Conservation (phyloP, 2,113 vertebrate genomes). For the Psilopogon haemacephalus region DNA sequence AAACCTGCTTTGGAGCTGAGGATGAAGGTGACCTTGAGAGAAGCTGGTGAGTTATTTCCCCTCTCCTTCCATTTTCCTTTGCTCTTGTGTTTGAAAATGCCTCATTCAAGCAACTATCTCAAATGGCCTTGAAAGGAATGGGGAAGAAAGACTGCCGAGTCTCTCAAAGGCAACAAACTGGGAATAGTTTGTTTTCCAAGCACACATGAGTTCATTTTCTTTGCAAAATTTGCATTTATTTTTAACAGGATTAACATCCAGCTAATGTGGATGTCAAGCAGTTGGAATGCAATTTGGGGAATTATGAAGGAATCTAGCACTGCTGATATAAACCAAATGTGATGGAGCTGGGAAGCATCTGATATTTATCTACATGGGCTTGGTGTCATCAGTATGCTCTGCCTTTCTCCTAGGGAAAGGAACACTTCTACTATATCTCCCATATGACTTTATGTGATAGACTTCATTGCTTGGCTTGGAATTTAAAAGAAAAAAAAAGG, state of each 20-base stretch:
- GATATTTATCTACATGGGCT: slow-evolving; percentile 48
- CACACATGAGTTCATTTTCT: slow-evolving; percentile 48
- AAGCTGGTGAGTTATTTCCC: background rate
- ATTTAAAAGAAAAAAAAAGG: background rate
- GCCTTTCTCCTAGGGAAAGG: background rate
- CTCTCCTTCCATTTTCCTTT: background rate
- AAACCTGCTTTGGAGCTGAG: background rate
- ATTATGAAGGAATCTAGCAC: slow-evolving; percentile 58
- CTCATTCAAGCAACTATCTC: background rate
- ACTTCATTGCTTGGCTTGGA: background rate
- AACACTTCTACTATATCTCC: background rate
- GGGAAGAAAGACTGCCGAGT: background rate
- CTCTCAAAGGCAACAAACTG: slow-evolving; percentile 6
- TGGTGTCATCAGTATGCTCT: slow-evolving; percentile 21
- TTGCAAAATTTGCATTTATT: slow-evolving; percentile 71
- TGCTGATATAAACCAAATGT: slow-evolving; percentile 78
- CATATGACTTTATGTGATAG: background rate
- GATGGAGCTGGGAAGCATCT: slow-evolving; percentile 33
- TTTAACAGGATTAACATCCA: slow-evolving; percentile 73
- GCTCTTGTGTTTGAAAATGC: background rate
- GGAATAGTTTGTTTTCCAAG: slow-evolving; percentile 51
- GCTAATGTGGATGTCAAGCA: slow-evolving; percentile 71
- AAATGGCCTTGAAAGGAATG: background rate
- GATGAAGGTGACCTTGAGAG: background rate
- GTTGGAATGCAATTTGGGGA: slow-evolving; percentile 73